Evolutionary conservation across 1,140 invertebrate species (phyloP), one percentile per base, ranked within the genome.

Genomic region (Polyergus mexicanus): DNA sequence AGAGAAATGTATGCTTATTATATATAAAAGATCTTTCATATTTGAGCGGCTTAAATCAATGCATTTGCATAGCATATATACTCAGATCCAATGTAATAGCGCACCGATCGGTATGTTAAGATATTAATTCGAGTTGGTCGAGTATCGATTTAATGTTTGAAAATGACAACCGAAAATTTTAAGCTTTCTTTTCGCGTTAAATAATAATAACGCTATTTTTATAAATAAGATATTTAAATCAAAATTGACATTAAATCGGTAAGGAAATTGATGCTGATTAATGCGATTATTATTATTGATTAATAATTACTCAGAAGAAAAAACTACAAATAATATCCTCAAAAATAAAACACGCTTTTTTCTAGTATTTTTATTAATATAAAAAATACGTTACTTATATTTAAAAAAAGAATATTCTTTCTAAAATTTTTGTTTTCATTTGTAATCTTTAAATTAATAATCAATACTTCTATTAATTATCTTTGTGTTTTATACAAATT

Each of bases 1-100:
- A 19, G 32, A 32, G 1, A 32, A 69, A 56, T 81, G 71, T 19
- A 71, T 44, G 16, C 35, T 41, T 32, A 44, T 58, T 11, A 5
- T 13, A 13, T 25, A n/a, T 56, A 19, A 5, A n/a, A n/a, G 19
- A 5, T 0, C 10, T 19, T 41, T 71, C n/a, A 81, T 72, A 58
- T 72, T 58, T 72, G 66, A 81, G 38, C 51, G 2, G 10, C n/a
- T 7, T 47, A n/a, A 72, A 41, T 69, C 44, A 81, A 72, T 7
- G 3, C 25, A 72, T 72, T 81, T 25, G 19, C 22, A 41, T 71
- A 47, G 22, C 19, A 58, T 8, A 47, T 35, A 5, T 47, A 69
- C 13, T 56, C 25, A 32, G n/a, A 41, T 25, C 35, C 11, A 71
- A 69, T 54, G 2, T 7, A 28, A 41, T 69, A n/a, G n/a, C 22